Conservation (phyloP, 2,797 vertebrate species). For the Anguilla pacifica region DNA sequence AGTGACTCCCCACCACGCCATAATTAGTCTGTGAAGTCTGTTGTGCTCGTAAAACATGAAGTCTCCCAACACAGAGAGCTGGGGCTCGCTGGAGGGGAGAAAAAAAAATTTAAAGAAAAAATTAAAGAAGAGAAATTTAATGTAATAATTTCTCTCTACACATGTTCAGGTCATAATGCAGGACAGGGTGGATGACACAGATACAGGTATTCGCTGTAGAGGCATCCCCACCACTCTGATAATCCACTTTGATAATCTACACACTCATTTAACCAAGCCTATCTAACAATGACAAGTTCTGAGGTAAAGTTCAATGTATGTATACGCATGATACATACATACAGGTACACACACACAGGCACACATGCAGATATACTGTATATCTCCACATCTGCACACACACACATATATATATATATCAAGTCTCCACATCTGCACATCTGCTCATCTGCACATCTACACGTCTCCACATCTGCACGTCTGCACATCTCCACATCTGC, state of each 20-base stretch:
- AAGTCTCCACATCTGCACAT: too few species aligned
- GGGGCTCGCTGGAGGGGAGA: background rate
- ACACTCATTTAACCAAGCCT: background rate
- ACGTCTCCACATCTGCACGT: too few species aligned
- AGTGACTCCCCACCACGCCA: background rate
- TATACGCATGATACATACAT: too few species aligned
- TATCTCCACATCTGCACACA: too few species aligned
- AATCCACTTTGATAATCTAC: background rate
- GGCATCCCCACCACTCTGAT: background rate
- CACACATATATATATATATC: too few species aligned
- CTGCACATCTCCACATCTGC: constrained; percentile 24
- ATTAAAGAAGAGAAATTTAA: background rate
- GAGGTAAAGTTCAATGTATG: background rate
- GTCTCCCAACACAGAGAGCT: background rate
- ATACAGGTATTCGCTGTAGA: background rate
- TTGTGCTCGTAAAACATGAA: background rate
- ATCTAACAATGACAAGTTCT: background rate
- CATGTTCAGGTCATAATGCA: background rate
- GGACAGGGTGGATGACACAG: background rate
- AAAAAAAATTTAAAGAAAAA: too few species aligned
- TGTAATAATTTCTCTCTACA: background rate
- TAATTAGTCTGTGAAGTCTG: constrained; percentile 10
- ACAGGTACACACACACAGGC: too few species aligned
- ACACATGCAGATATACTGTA: too few species aligned
- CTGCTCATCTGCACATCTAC: constrained; percentile 24